Evolutionary conservation across 2,113 vertebrate genomes (phyloP).

Genomic region (Oceanodroma tethys): DNA sequence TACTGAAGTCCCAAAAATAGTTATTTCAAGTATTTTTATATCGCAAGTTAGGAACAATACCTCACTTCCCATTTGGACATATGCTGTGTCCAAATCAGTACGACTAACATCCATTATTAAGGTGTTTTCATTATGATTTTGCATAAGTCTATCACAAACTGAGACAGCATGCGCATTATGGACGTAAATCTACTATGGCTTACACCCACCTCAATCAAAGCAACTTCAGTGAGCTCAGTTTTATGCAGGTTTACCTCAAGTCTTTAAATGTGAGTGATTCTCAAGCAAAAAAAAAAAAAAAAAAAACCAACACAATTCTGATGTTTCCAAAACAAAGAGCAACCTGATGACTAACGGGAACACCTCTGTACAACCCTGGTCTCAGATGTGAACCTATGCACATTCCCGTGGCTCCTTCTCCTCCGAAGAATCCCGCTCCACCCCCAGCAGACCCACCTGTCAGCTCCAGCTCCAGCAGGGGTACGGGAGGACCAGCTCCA

Average conservation of each 20-base stretch:
- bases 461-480: neutral
- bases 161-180: neutral
- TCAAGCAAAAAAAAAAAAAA: neutral
- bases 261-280: neutral
- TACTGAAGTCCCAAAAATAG: slow-evolving; percentile 8
- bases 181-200: neutral
- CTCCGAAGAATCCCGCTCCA: neutral
- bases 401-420: rapidly evolving
- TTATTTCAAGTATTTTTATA: slow-evolving; percentile 28
- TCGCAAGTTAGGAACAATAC: neutral
- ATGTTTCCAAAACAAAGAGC: neutral
- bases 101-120: neutral
- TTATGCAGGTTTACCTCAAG: neutral
- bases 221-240: neutral
- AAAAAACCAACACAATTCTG: neutral
- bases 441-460: neutral
- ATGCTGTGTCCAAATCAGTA: neutral
- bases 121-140: slow-evolving; percentile 10
- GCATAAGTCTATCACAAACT: neutral
- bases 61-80: neutral
- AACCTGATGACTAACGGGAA: neutral
- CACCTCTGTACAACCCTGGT: neutral
- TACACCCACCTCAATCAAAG: neutral
- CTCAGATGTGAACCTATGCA: neutral
- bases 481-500: neutral